A percentile compares a stretch with the other conserved stretches of the same genome.
These are phyloP conservation scores for Pogonognathellus flavescens DNA, from an alignment of 1,140 invertebrate genomes.

Conservation along the genomic window DNA sequence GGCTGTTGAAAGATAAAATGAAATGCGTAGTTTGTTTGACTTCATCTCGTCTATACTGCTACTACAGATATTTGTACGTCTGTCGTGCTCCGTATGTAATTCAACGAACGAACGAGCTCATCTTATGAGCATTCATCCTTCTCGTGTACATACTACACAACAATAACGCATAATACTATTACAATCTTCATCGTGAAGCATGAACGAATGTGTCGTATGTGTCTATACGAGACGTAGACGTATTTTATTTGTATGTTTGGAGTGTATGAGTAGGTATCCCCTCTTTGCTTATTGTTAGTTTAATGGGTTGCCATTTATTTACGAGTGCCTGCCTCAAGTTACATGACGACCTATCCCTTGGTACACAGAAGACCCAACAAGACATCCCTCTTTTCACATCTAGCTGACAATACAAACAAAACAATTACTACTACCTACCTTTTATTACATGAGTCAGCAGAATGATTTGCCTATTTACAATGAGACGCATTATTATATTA, in stretches of 20 bases:
- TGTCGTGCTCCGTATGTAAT: neutral
- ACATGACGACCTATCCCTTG: conserved; percentile 26
- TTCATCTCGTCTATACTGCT: conserved; percentile 5
- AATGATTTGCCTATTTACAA: neutral
- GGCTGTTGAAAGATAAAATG: conserved; percentile 43
- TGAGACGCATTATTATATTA: neutral
- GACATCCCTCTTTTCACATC: conserved; percentile 43
- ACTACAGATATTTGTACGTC: neutral
- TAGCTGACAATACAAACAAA: conserved; percentile 43
- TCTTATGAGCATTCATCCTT: neutral
- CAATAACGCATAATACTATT: too few relatives aligned
- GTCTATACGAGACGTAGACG: neutral
- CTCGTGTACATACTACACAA: too few relatives aligned
- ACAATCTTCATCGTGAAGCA: too few relatives aligned
- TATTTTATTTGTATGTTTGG: neutral
- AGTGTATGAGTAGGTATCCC: neutral
- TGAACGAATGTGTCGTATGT: too few relatives aligned
- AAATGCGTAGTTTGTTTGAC: conserved; percentile 30
- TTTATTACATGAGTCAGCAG: neutral
- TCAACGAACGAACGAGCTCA: conserved; percentile 14
- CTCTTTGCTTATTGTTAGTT: neutral
- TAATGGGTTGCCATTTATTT: conserved; percentile 49
- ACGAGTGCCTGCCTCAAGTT: conserved; percentile 34
- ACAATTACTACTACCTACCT: neutral
- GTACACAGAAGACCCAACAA: neutral